A percentile compares a stretch with the other conserved stretches of the same genome.
These are phyloP conservation scores for Drosophila sp. DNA, from an alignment of 1,140 invertebrate genomes.

Conservation along the genomic window DNA sequence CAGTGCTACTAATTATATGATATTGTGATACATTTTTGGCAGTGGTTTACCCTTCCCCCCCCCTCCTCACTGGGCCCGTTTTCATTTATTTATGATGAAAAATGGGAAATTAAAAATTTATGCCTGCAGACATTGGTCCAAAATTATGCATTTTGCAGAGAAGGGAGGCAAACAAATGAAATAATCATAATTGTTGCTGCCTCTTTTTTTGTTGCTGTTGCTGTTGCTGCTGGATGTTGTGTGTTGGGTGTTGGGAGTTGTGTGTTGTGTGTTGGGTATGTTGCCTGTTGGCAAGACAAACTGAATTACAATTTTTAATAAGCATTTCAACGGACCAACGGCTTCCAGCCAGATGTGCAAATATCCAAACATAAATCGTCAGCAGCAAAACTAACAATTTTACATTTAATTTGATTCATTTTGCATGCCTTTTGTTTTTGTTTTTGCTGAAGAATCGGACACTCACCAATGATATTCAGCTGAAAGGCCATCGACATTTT, in stretches of 20 bases:
- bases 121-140: slow-evolving; percentile 58
- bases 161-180: slow-evolving; percentile 39
- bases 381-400: slow-evolving; percentile 12
- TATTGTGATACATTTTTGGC: slow-evolving; percentile 4
- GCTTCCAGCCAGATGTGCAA: slow-evolving; percentile 34
- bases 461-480: slow-evolving; percentile 95
- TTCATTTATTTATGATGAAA: slow-evolving; percentile 72
- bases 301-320: slow-evolving; percentile 71
- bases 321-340: slow-evolving; percentile 15
- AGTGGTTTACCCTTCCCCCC: too few relatives aligned
- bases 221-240: slow-evolving; percentile 25
- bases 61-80: slow-evolving; percentile 4
- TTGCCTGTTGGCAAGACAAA: slow-evolving; percentile 46
- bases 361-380: slow-evolving; percentile 45
- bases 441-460: background rate
- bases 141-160: slow-evolving; percentile 35
- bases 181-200: slow-evolving; percentile 63
- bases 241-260: background rate
- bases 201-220: slow-evolving; percentile 16
- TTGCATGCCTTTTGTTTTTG: background rate
- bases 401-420: slow-evolving; percentile 27
- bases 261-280: too few relatives aligned
- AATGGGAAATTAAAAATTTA: slow-evolving; percentile 77
- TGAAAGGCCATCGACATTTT: slow-evolving; percentile 95
- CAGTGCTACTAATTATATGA: slow-evolving; percentile 71